phyloP scores from a whole-genome alignment of 2,888 invertebrate genomes.

The Drosophila gaucha region DNA sequence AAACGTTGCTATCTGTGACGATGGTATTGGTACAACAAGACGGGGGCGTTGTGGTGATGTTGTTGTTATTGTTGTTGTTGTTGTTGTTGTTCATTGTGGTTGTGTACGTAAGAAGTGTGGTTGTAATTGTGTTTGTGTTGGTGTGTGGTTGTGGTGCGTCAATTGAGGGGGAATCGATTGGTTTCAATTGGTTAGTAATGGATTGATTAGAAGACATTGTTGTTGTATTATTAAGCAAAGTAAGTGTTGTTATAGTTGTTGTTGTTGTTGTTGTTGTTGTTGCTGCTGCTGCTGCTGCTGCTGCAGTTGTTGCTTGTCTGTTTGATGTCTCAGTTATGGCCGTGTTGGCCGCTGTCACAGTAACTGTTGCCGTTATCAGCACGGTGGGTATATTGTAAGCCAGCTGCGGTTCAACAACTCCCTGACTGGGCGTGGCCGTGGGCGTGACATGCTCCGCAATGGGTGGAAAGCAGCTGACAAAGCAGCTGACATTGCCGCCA shows the following conservation, averaged over 20 bases:
- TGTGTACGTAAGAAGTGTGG: constrained; percentile 33
- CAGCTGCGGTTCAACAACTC: constrained; percentile 19
- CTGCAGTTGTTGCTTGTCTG: constrained; percentile 17
- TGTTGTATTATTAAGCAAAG: constrained; percentile 47
- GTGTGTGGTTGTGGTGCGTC: constrained; percentile 42
- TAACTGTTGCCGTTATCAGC: constrained; percentile 45
- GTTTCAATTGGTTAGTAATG: constrained; percentile 74
- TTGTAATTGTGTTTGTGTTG: constrained; percentile 36
- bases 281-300: constrained; percentile 23
- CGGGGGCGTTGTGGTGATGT: constrained; percentile 48
- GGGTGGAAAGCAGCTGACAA: constrained; percentile 72
- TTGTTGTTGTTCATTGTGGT: constrained; percentile 25
- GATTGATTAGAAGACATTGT: constrained; percentile 65
- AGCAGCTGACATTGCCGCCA: constrained; percentile 22
- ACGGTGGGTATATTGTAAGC: constrained; percentile 57
- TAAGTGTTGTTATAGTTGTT: constrained; percentile 38
- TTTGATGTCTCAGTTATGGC: constrained; percentile 15
- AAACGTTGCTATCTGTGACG: constrained; percentile 82
- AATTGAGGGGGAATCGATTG: constrained; percentile 63
- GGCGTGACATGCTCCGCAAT: constrained; percentile 67
- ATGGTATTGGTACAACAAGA: constrained; percentile 78
- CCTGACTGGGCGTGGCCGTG: constrained; percentile 1
- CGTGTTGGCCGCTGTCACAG: constrained; percentile 19
- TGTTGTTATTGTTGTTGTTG: constrained; percentile 26
- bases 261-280: not conserved